Conservation (phyloP, 2,888 invertebrate species). For the Tanytarsus gracilentus region DNA sequence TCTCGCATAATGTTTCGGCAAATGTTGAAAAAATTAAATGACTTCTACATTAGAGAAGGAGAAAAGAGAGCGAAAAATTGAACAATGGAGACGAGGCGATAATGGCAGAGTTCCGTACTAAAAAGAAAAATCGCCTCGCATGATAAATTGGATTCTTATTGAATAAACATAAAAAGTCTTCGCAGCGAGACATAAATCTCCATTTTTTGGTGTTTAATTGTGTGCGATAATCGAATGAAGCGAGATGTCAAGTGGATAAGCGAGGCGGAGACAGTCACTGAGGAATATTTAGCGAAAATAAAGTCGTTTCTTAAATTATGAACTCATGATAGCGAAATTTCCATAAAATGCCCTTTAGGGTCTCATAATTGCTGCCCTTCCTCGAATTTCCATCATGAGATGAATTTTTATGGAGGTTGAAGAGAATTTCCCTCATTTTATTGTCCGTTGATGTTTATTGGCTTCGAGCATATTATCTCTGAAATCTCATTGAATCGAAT, state of each 20-base stretch:
- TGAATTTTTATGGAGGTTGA: too few relatives aligned
- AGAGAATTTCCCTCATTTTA: too few relatives aligned
- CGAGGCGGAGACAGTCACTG: neutral
- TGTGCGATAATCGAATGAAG: conserved; percentile 23
- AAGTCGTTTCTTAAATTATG: too few relatives aligned
- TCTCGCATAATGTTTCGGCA: conserved; percentile 17
- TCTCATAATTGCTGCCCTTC: too few relatives aligned
- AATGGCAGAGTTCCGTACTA: neutral
- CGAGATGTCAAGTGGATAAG: conserved; percentile 17
- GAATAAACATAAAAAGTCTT: conserved; percentile 23
- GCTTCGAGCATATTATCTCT: too few relatives aligned
- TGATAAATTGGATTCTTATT: conserved; percentile 22
- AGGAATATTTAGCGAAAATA: neutral
- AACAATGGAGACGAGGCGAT: conserved; percentile 8
- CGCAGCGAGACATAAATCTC: conserved; percentile 17
- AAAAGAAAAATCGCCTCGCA: neutral
- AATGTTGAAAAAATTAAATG: conserved; percentile 12
- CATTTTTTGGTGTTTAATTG: conserved; percentile 24
- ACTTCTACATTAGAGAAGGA: neutral
- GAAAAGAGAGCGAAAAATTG: neutral
- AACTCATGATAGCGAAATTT: too few relatives aligned
- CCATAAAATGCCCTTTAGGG: too few relatives aligned
- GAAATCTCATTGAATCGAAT: too few relatives aligned
- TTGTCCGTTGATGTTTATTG: too few relatives aligned
- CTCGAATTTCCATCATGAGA: too few relatives aligned